Conservation (phyloP, 2,888 invertebrate genomes). For the Ectemnius continuus region DNA sequence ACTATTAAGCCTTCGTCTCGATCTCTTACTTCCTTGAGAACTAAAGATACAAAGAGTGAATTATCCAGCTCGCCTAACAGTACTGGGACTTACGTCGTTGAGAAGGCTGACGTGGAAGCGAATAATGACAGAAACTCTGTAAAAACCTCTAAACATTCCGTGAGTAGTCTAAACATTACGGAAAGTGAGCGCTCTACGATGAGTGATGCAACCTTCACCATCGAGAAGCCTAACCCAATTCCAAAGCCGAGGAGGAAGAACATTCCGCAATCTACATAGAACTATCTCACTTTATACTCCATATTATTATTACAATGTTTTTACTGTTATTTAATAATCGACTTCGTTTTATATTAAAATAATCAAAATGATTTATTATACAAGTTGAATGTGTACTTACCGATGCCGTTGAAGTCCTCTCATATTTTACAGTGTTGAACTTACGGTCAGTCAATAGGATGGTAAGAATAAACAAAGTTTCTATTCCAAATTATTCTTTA, state of each 20-base stretch:
- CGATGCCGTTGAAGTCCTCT: too few relatives aligned
- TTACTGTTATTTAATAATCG: too few relatives aligned
- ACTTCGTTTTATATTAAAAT: too few relatives aligned
- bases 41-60: slow-evolving; percentile 32
- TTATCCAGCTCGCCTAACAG: slow-evolving; percentile 55
- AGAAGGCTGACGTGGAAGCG: slow-evolving; percentile 35
- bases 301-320: too few relatives aligned
- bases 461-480: background rate
- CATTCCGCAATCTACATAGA: background rate
- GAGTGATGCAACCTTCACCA: slow-evolving; percentile 65
- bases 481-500: slow-evolving; percentile 61
- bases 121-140: slow-evolving; percentile 20
- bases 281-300: too few relatives aligned
- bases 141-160: slow-evolving; percentile 12
- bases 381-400: background rate
- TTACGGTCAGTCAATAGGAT: too few relatives aligned
- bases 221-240: slow-evolving; percentile 60
- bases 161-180: background rate
- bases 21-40: background rate
- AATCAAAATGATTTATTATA: background rate
- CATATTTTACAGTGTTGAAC: too few relatives aligned
- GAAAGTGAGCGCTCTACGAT: slow-evolving; percentile 52
- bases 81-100: slow-evolving; percentile 64
- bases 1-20: slow-evolving; percentile 3
- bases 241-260: slow-evolving; percentile 57